Evolutionary conservation across 2,113 vertebrate species (phyloP), one percentile per base, ranked within the genome.

Genomic region (Chaetura pelagica): DNA sequence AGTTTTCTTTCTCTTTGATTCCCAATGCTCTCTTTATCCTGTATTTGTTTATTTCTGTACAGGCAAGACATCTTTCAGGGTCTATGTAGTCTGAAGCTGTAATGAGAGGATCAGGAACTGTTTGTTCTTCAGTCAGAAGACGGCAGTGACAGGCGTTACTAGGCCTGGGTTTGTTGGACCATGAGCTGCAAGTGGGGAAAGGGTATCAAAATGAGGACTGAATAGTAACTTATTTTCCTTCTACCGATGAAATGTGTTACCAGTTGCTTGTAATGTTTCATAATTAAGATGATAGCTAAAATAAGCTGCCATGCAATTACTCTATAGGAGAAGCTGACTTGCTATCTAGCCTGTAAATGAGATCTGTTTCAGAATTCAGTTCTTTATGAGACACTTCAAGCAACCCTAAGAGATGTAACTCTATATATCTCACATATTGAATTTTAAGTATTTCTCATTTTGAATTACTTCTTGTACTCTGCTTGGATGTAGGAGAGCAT

Each of bases 271-370:
- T 30, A 68, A 62, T 76, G 66, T 79, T 94, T 87, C 0, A 0
- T 96, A 91, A 96, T 95, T 96, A 95, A 95, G 66, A 61, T 91
- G 84, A 94, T 94, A 91, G 91, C 77, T 82, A 17, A 91, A 93
- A 82, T 92, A 92, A 95, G 69, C 87, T 95, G 87, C 52, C 54
- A 23, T 84, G 93, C 74, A 89, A 46, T 96, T 89, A 89, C 91
- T 46, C 78, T 77, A 58, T 61, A 91, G 87, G 84, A 92, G 81
- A 54, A 93, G 35, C 66, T 91, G 81, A 58, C 66, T 95, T 94
- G 71, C 84, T 89, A 62, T 87, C 30, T 72, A 61, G 87, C 91
- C 74, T 95, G 58, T 94, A 93, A 89, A 95, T 87, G 84, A 91
- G 81, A 52, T 79, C 64, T 72, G n/a, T 75, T 89, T 91, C 66